Base-by-base conservation (phyloP, 2,113 vertebrate genomes). In the Hyla sarda region DNA sequence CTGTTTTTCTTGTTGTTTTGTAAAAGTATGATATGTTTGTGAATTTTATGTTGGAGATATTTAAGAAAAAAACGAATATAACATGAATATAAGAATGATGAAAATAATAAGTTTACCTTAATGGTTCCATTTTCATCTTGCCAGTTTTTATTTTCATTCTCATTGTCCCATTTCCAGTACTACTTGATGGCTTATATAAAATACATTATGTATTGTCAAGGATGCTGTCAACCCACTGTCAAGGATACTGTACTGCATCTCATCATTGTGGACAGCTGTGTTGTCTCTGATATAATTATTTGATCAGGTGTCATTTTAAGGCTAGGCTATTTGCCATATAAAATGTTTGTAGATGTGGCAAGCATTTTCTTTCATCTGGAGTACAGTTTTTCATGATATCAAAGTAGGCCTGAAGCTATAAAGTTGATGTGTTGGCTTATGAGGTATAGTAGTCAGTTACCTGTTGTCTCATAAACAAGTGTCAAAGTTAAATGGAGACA, bases 191-290 rank as follows among this genome's bases (percentile, higher is more conserved):
- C 13, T 75, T 13, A 48, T 48, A 50, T 23, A 30, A 76, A 30
- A 76, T 52, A 25, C n/a, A 50, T 76, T 76, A 11, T n/a, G 25
- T 76, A 13, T 28, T 75, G 48, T 50, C 6, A 19, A 17, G 65
- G 19, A 41, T 71, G 47, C 30, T n/a, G 37, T 74, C 52, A 76
- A 76, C 73, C 45, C 47, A 25, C 25, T 76, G 45, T 76, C 45
- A 76, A 50, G 7, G 47, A 17, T 75, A 45, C 73, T 30, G 73
- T 28, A 19, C 19, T 76, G 25, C 25, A 52, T 76, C 14, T 76
- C 23, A 50, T 7, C 14, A 50, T 76, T 52, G 6, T 76, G 73
- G n/a, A 52, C 45, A 50, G 25, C 73, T 76, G n/a, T 50, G n/a
- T 25, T 17, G n/a, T 50, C 23, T 76, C 28, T 76, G 16, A 76